Conservation (phyloP, 2,113 vertebrate genomes). For the Pedetes capensis region DNA sequence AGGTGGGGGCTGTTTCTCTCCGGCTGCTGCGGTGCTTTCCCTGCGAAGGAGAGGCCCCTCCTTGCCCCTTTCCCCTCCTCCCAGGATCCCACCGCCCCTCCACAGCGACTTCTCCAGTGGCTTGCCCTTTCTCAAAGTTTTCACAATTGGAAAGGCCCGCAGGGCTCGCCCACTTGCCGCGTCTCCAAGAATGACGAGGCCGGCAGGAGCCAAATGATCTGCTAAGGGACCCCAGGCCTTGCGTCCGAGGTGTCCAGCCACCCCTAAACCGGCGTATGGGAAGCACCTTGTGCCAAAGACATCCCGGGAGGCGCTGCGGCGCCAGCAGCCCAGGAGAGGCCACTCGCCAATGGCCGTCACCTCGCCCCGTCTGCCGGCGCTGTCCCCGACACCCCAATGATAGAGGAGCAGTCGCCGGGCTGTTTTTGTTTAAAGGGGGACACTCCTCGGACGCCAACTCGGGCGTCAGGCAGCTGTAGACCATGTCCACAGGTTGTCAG, state of each 20-base stretch:
- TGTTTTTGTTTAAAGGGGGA: slow-evolving; percentile 84
- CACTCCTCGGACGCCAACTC: slow-evolving; percentile 87
- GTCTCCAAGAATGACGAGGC: not conserved
- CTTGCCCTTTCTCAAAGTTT: slow-evolving; percentile 14
- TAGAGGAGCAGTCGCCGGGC: slow-evolving; percentile 63
- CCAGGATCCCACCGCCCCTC: rapidly evolving
- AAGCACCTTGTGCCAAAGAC: not conserved
- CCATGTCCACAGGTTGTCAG: slow-evolving; percentile 95
- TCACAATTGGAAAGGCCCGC: not conserved
- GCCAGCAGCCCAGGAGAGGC: not conserved
- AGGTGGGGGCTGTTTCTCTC: not conserved
- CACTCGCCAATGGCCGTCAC: slow-evolving; percentile 15
- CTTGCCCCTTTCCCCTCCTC: rapidly evolving
- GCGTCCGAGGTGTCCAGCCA: not conserved
- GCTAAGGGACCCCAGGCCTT: not conserved
- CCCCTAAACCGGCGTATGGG: not conserved
- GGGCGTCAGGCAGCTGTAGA: slow-evolving; percentile 94
- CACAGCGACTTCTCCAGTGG: not conserved
- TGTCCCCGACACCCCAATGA: slow-evolving; percentile 58
- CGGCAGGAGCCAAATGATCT: not conserved
- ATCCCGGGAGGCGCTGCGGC: not conserved
- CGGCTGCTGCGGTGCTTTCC: rapidly evolving
- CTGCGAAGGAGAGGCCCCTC: not conserved
- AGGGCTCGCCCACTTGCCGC: not conserved
- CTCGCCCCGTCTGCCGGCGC: not conserved